Percentiles rank a stretch among this genome's conserved stretches.
Conservation (phyloP, 1,140 invertebrate genomes). For the Pygmarrhopalites habei region DNA sequence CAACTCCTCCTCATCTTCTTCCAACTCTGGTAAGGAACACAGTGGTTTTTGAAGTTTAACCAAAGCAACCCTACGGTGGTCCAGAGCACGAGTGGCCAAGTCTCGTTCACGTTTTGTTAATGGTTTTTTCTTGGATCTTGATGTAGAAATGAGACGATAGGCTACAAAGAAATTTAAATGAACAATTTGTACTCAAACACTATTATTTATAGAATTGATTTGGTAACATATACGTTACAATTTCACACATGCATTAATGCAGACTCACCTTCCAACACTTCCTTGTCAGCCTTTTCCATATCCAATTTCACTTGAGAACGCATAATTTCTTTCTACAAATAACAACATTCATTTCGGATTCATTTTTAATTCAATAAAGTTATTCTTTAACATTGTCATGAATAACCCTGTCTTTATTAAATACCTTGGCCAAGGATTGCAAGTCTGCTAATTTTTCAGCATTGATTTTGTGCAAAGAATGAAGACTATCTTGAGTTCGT, state of each 20-base stretch:
- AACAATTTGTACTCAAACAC: no score
- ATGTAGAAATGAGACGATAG: conserved; percentile 17
- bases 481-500: conserved; percentile 20
- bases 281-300: conserved; percentile 37
- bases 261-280: conserved; percentile 30
- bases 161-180: conserved; percentile 6
- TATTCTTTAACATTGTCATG: neutral
- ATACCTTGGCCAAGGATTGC: neutral
- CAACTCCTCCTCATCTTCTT: no score
- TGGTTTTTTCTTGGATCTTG: conserved; percentile 30
- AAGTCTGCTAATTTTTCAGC: conserved; percentile 27
- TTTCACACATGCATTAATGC: no score
- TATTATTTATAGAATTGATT: no score
- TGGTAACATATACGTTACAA: no score
- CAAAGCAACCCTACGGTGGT: neutral
- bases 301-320: conserved; percentile 20
- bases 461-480: conserved; percentile 32
- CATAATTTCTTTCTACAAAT: conserved; percentile 18
- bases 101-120: conserved; percentile 15
- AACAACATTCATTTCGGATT: neutral
- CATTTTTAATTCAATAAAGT: no score
- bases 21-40: neutral
- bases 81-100: neutral
- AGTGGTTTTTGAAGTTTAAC: neutral
- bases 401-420: neutral